Percentiles rank a stretch among this genome's conserved stretches.
Conservation (phyloP, 37 sponge, comb jelly and placozoan genomes). For the Ianthella basta region DNA sequence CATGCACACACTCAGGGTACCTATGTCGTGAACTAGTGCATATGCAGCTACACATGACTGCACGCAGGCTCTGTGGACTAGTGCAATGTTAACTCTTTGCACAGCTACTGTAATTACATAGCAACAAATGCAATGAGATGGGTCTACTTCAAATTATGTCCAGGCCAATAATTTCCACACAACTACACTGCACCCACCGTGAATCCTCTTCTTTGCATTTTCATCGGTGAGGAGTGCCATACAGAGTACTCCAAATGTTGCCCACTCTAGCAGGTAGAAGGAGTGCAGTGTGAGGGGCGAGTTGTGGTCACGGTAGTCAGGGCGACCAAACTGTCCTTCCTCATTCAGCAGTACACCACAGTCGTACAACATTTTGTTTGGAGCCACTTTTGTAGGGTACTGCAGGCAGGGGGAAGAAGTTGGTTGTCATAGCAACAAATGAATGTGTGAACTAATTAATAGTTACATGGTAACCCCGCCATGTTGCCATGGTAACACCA, state of each 20-base stretch:
- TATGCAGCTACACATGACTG: too few relatives aligned
- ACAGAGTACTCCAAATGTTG: constrained; percentile 76
- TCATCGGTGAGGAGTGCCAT: constrained; percentile 70
- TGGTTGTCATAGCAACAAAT: too few relatives aligned
- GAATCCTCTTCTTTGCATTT: constrained; percentile 46
- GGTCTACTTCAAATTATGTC: too few relatives aligned
- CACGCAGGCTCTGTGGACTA: too few relatives aligned
- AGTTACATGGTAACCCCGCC: neutral
- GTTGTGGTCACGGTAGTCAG: constrained; percentile 73
- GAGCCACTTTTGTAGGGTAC: constrained; percentile 13
- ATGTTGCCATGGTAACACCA: too few relatives aligned
- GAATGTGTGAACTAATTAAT: neutral
- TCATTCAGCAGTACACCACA: constrained; percentile 74
- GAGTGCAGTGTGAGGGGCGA: constrained; percentile 80
- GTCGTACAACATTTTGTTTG: constrained; percentile 63
- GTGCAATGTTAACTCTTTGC: too few relatives aligned
- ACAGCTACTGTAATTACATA: too few relatives aligned
- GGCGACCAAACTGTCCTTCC: constrained; percentile 78
- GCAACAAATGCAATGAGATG: too few relatives aligned
- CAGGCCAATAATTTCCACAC: too few relatives aligned
- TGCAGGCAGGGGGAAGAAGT: neutral
- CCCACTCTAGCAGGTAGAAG: constrained; percentile 79
- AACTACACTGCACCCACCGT: constrained; percentile 37
- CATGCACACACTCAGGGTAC: too few relatives aligned
- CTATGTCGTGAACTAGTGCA: too few relatives aligned